A percentile compares a stretch with the other conserved stretches of the same genome.
Evolutionary conservation across 2,888 invertebrate species (phyloP).

Genomic region (Thecophora atra): DNA sequence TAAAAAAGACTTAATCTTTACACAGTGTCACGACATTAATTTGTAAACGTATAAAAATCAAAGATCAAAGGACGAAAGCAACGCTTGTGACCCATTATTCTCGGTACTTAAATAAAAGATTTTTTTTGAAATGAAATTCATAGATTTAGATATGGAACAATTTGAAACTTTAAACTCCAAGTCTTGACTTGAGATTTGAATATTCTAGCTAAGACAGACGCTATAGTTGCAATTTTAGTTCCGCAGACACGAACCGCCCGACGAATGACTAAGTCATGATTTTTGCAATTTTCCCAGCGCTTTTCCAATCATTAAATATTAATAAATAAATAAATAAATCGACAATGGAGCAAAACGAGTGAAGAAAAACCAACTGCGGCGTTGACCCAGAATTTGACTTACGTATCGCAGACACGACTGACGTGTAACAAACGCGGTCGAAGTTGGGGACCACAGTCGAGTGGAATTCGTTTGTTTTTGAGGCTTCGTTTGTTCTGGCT

Average conservation of each 20-base stretch:
- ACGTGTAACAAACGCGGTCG: background rate
- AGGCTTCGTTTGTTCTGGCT: background rate
- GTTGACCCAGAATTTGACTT: conserved; percentile 26
- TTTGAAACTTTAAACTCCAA: background rate
- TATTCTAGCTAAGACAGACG: background rate
- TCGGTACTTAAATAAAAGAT: too few relatives aligned
- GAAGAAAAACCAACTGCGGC: background rate
- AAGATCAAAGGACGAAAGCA: too few relatives aligned
- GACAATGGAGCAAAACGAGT: background rate
- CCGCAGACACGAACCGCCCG: background rate
- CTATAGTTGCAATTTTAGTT: background rate
- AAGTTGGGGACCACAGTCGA: background rate
- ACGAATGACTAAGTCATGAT: background rate
- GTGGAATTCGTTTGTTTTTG: background rate
- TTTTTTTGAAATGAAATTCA: background rate
- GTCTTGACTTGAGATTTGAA: background rate
- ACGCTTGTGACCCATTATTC: too few relatives aligned
- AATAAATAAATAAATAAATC: background rate
- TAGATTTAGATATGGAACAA: background rate
- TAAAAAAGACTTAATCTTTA: too few relatives aligned
- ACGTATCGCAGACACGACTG: background rate
- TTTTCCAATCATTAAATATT: background rate
- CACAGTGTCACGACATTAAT: too few relatives aligned
- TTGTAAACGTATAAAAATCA: too few relatives aligned
- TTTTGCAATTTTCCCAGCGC: background rate